Base-by-base conservation (phyloP, 1,140 invertebrate species). In the Kradibia gibbosae region DNA sequence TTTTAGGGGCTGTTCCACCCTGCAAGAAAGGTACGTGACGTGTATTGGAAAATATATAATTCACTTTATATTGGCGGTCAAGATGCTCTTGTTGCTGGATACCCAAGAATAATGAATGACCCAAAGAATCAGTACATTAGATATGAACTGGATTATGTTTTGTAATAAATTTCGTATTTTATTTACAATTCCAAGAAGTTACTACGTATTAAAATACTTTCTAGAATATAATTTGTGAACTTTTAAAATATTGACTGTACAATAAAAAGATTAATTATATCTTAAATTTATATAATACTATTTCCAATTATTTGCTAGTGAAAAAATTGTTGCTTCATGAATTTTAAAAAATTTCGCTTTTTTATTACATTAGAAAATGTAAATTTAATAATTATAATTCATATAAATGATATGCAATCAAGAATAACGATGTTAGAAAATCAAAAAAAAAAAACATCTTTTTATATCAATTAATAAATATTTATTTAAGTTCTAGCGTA, bases 11-110 rank as follows among this genome's bases (percentile, higher is more conserved):
- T 99, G 31, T 99, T 99, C 90, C 99, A 99, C 93, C 99, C 99
- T 15, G 99, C 99, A 15, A 93, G 99, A 80, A 99, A 99, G 93
- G 99, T 99, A 0, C 94, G 99, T 45, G 99, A 99, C 90, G 98
- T 99, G 1, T 99, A 99, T 89, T 99, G 99, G 99, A 99, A 99
- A 92, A 98, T 99, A 84, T 99, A 99, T 91, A 99, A 99, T 92
- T 99, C 98, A 3, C 93, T 99, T 22, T 99, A 99, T 87, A 99
- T 99, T 86, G 99, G 99, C 25, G 98, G 98, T 42, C 98, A 99
- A 92, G 99, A 99, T 92, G 96, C 98, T 13, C 93, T 99, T 39
- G 98, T 99, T n/a, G 97, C 97, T 62, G 98, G 97, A 20, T 99
- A 99, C 92, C 98, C 99, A 1, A 92, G 98, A 83, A 96, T 99